Evolutionary conservation across 2,113 vertebrate species (phyloP).

Genomic region (Ranitomeya imitator): DNA sequence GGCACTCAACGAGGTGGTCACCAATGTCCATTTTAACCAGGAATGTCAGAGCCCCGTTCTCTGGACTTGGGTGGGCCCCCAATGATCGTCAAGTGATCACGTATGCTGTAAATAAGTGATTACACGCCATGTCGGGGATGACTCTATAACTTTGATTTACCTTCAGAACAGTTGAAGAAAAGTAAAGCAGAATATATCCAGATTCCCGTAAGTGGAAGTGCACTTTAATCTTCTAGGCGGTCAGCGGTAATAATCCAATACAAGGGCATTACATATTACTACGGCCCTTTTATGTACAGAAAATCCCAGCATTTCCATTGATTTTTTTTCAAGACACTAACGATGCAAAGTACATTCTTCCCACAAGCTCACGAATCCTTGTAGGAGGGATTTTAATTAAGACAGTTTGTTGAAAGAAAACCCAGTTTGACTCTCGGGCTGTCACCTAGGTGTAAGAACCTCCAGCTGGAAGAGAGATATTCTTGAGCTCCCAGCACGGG

Average conservation of each 20-base stretch:
- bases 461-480: constrained; percentile 1
- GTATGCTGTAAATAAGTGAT: too few relatives aligned
- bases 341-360: background rate
- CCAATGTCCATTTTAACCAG: too few relatives aligned
- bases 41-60: too few relatives aligned
- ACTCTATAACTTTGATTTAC: too few relatives aligned
- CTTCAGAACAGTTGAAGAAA: too few relatives aligned
- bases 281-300: background rate
- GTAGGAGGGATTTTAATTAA: constrained; percentile 36
- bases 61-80: too few relatives aligned
- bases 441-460: constrained; percentile 21
- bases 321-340: background rate
- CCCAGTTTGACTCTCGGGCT: constrained; percentile 1
- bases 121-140: too few relatives aligned
- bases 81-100: too few relatives aligned
- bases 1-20: too few relatives aligned
- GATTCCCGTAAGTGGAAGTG: background rate
- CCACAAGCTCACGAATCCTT: background rate
- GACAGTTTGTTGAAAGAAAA: constrained; percentile 9
- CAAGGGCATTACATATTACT: background rate
- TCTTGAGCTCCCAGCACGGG: background rate
- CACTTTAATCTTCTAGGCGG: background rate
- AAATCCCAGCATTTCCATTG: background rate
- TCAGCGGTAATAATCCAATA: background rate
- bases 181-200: too few relatives aligned